Evolutionary conservation across 2,113 vertebrate genomes (phyloP).

Genomic region (Lutjanus erythropterus): DNA sequence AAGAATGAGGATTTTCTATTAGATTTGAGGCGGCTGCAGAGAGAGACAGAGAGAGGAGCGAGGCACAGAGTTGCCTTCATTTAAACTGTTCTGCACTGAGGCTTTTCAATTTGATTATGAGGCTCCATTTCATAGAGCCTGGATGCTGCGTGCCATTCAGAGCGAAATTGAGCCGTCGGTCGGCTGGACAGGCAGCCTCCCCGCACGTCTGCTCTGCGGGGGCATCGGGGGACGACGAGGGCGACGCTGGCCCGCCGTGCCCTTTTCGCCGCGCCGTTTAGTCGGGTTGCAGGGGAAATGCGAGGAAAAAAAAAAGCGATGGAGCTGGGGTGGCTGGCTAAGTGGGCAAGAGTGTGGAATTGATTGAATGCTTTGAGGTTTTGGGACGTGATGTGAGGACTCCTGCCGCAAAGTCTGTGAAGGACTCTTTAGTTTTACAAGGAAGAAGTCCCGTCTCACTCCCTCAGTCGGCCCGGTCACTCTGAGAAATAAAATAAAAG

Average conservation of each 20-base stretch:
- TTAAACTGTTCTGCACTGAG: constrained; percentile 81
- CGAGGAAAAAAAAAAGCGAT: constrained; percentile 8
- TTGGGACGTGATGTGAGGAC: constrained; percentile 49
- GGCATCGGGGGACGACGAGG: constrained; percentile 51
- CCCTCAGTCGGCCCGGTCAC: no score
- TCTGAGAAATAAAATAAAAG: no score
- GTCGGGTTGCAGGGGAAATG: constrained; percentile 43
- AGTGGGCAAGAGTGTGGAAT: constrained; percentile 30
- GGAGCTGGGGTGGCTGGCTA: constrained; percentile 33
- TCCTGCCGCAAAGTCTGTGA: constrained; percentile 35
- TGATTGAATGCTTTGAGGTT: constrained; percentile 53
- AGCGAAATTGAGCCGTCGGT: constrained; percentile 69
- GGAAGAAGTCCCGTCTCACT: not conserved
- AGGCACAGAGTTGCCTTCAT: constrained; percentile 71
- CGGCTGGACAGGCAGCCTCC: constrained; percentile 51
- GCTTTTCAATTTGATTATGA: constrained; percentile 82
- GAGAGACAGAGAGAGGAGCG: constrained; percentile 37
- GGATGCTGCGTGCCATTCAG: constrained; percentile 66
- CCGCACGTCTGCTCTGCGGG: constrained; percentile 39
- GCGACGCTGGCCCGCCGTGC: constrained; percentile 18
- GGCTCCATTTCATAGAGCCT: constrained; percentile 76
- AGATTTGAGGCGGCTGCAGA: constrained; percentile 57
- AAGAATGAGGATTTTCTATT: constrained; percentile 69
- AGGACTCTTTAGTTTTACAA: constrained; percentile 27
- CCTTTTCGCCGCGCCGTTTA: constrained; percentile 47